A percentile compares a stretch with the other conserved stretches of the same genome.
phyloP scores from a whole-genome alignment of 2,888 invertebrate species.

The Ochropleura leucogaster region DNA sequence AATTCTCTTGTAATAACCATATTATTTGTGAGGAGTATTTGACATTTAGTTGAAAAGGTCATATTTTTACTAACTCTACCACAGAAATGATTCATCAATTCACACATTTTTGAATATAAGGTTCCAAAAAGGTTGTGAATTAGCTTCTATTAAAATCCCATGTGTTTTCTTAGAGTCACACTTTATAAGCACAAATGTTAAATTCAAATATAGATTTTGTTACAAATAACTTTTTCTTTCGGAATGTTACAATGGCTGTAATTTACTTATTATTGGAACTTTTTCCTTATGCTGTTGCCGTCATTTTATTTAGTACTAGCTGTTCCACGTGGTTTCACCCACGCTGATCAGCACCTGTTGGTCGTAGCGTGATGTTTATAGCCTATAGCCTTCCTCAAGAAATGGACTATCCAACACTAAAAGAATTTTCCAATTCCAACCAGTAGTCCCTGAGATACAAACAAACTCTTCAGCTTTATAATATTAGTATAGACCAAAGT shows the following conservation, averaged over 20 bases:
- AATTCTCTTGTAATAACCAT: neutral
- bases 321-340: no score
- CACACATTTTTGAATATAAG: neutral
- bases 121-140: neutral
- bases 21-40: neutral
- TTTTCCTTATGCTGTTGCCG: neutral
- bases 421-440: no score
- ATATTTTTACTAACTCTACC: neutral
- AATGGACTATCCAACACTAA: no score
- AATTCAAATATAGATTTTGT: neutral
- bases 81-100: slow-evolving; percentile 14
- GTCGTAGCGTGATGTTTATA: no score
- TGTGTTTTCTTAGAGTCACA: neutral
- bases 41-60: slow-evolving; percentile 20
- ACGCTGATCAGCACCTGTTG: no score
- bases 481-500: no score
- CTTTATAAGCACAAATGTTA: neutral
- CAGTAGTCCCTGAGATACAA: no score
- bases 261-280: neutral
- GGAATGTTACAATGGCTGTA: neutral
- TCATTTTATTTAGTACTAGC: neutral
- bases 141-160: neutral
- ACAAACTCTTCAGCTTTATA: no score
- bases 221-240: neutral
- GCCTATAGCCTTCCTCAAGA: no score